Conservation (phyloP, 2,797 vertebrate species). For the Corythornis leucogaster region DNA sequence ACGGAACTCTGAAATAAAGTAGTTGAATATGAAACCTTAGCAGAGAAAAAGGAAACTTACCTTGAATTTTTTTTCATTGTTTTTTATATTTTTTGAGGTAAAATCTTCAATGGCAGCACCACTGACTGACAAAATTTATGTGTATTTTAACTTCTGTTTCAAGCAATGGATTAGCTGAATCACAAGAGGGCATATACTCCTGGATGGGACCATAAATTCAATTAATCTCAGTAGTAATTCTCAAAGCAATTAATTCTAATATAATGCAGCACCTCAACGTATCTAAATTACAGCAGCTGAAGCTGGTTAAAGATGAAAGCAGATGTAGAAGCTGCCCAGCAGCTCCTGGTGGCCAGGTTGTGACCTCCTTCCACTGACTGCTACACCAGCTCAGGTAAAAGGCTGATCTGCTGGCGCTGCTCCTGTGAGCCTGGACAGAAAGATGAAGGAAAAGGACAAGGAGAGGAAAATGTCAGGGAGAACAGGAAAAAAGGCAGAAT, state of each 20-base stretch:
- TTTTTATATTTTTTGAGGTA: neutral
- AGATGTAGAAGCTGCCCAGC: neutral
- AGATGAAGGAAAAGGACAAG: neutral
- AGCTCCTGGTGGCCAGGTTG: neutral
- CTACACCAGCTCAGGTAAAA: neutral
- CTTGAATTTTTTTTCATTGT: neutral
- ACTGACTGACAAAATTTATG: neutral
- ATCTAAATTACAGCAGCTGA: neutral
- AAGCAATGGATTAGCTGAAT: slow-evolving; percentile 16
- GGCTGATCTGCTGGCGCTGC: neutral
- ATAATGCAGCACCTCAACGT: neutral
- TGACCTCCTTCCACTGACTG: neutral
- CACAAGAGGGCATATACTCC: neutral
- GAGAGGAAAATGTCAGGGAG: neutral
- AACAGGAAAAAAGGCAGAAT: neutral
- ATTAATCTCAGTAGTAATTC: slow-evolving; percentile 34
- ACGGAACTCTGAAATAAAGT: slow-evolving; percentile 75
- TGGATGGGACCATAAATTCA: neutral
- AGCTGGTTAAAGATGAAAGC: neutral
- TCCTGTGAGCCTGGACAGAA: neutral
- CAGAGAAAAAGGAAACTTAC: slow-evolving; percentile 69
- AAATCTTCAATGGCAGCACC: slow-evolving; percentile 19
- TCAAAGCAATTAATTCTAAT: slow-evolving; percentile 12
- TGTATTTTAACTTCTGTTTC: slow-evolving; percentile 37
- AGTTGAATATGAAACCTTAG: slow-evolving; percentile 70